Evolutionary conservation across 2,113 vertebrate genomes (phyloP).

Genomic region (Phasianus colchicus): DNA sequence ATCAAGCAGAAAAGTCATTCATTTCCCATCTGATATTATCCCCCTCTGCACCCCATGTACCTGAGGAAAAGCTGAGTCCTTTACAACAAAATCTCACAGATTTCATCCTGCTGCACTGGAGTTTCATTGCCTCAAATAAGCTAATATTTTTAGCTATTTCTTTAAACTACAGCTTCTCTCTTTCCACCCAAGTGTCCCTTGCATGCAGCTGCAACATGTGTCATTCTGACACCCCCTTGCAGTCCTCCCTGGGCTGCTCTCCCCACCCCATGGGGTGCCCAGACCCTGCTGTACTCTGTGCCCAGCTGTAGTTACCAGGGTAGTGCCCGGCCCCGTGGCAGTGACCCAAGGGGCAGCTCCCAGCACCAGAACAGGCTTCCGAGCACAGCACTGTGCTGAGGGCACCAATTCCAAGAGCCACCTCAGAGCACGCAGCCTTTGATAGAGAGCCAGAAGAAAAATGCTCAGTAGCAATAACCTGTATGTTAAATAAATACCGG

Average conservation of each 20-base stretch:
- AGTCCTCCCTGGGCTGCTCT: not conserved
- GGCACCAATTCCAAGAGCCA: conserved; percentile 6
- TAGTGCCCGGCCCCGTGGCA: not conserved
- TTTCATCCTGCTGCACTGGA: not conserved
- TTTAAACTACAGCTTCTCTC: not conserved
- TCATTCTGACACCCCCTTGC: not conserved
- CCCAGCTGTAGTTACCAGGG: not conserved
- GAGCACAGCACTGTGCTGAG: not conserved
- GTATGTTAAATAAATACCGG: conserved; percentile 76
- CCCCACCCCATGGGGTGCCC: no score
- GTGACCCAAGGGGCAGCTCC: not conserved
- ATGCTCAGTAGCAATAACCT: conserved; percentile 67
- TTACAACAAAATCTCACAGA: not conserved
- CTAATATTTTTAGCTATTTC: not conserved
- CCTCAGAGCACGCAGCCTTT: conserved; percentile 14
- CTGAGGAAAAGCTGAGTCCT: not conserved
- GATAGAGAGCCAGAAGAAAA: conserved; percentile 39
- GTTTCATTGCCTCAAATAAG: not conserved
- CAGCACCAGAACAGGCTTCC: not conserved
- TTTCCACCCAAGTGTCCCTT: not conserved
- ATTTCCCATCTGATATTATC: not conserved
- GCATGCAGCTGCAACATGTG: not conserved
- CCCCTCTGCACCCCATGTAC: not conserved
- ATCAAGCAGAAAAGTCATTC: not conserved
- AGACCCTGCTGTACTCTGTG: not conserved